Conservation (phyloP, 2,888 invertebrate species). For the Beris morrisii region DNA sequence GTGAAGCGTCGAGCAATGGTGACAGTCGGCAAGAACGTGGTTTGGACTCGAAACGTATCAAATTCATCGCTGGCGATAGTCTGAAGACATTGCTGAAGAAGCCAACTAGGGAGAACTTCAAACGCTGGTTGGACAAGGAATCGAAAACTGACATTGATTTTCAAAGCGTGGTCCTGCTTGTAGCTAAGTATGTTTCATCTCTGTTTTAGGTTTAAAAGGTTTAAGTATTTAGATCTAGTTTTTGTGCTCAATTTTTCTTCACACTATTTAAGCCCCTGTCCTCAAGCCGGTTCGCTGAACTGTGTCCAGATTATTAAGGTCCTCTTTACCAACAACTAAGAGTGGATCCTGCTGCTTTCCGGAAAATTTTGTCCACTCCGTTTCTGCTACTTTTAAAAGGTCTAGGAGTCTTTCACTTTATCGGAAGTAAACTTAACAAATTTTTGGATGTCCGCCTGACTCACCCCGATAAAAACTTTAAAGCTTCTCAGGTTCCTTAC, state of each 20-base stretch:
- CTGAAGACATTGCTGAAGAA: slow-evolving; percentile 74
- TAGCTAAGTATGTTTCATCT: slow-evolving; percentile 69
- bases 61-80: slow-evolving; percentile 73
- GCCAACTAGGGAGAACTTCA: slow-evolving; percentile 76
- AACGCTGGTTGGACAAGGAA: slow-evolving; percentile 78
- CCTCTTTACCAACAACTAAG: too few relatives aligned
- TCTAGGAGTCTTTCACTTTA: too few relatives aligned
- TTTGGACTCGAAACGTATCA: slow-evolving; percentile 67
- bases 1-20: slow-evolving; percentile 41
- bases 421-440: too few relatives aligned
- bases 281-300: too few relatives aligned
- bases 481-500: too few relatives aligned
- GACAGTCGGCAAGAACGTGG: slow-evolving; percentile 62
- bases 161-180: slow-evolving; percentile 80
- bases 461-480: too few relatives aligned
- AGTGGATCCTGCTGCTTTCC: too few relatives aligned
- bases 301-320: too few relatives aligned
- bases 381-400: too few relatives aligned
- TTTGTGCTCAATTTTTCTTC: background rate
- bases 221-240: slow-evolving; percentile 6
- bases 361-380: too few relatives aligned
- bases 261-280: too few relatives aligned
- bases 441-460: too few relatives aligned
- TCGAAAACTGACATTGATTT: slow-evolving; percentile 72
- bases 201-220: background rate